A percentile compares a stretch with the other conserved stretches of the same genome.
Conservation (phyloP, 2,888 invertebrate genomes). For the Entomobrya multifasciata region DNA sequence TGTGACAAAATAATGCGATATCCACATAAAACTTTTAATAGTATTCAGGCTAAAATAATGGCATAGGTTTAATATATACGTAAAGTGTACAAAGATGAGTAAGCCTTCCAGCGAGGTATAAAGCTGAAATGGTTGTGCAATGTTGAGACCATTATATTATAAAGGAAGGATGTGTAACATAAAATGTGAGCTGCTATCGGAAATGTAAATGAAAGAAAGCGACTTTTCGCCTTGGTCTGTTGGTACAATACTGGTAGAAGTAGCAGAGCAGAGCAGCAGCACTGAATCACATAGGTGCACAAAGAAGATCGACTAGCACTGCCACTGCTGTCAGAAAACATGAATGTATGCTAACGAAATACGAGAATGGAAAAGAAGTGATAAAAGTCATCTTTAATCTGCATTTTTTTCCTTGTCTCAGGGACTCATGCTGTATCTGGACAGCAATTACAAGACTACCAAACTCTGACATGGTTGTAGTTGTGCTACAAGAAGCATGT, state of each 20-base stretch:
- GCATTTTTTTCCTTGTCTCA: conserved; percentile 24
- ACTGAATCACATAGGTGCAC: background rate
- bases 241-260: background rate
- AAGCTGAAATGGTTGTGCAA: too few species aligned
- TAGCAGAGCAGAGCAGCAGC: background rate
- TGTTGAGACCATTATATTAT: too few species aligned
- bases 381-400: conserved; percentile 54
- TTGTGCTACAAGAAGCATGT: too few species aligned
- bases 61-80: too few species aligned
- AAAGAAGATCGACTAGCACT: background rate
- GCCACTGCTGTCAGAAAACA: background rate
- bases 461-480: background rate
- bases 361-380: conserved; percentile 8
- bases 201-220: background rate
- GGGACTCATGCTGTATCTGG: conserved; percentile 10
- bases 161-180: too few species aligned
- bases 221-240: background rate
- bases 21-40: background rate
- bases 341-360: background rate
- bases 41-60: background rate
- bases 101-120: background rate
- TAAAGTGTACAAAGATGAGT: too few species aligned
- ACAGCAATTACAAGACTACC: conserved; percentile 37
- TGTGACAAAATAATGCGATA: background rate
- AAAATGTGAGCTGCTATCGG: background rate